phyloP scores from a whole-genome alignment of 2,797 vertebrate genomes.

The Fistularia commersonii region DNA sequence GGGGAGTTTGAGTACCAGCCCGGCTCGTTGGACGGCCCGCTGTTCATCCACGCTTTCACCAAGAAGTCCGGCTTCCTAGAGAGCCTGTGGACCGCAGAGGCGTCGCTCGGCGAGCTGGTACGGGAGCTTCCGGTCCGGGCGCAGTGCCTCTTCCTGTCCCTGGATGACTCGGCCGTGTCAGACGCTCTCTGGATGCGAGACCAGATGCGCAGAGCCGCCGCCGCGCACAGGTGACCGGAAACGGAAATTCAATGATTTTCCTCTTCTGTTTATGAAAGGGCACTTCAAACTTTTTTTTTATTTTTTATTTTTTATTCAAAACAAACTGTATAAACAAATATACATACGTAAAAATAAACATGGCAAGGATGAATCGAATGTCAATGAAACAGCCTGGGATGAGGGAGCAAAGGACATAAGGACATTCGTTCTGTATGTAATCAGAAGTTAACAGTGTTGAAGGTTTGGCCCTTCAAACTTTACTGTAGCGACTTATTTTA shows the following conservation, averaged over 20 bases:
- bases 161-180: conserved; percentile 67
- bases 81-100: conserved; percentile 70
- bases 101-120: conserved; percentile 66
- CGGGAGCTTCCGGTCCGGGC: conserved; percentile 56
- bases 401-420: no score
- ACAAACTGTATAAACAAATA: no score
- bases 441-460: no score
- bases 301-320: no score
- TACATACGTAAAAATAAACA: no score
- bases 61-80: conserved; percentile 78
- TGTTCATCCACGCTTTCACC: conserved; percentile 77
- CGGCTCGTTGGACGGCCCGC: conserved; percentile 17
- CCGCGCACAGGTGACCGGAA: conserved; percentile 56
- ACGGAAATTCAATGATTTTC: neutral
- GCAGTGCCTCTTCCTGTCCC: conserved; percentile 70
- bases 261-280: no score
- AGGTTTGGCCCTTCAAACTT: no score
- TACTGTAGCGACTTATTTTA: no score
- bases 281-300: no score
- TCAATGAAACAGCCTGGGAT: no score
- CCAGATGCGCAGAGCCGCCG: conserved; percentile 59
- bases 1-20: conserved; percentile 66
- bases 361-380: no score
- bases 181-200: conserved; percentile 78
- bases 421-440: no score